phyloP scores from a whole-genome alignment of 2,888 invertebrate species.

The Bhutanitis thaidina region DNA sequence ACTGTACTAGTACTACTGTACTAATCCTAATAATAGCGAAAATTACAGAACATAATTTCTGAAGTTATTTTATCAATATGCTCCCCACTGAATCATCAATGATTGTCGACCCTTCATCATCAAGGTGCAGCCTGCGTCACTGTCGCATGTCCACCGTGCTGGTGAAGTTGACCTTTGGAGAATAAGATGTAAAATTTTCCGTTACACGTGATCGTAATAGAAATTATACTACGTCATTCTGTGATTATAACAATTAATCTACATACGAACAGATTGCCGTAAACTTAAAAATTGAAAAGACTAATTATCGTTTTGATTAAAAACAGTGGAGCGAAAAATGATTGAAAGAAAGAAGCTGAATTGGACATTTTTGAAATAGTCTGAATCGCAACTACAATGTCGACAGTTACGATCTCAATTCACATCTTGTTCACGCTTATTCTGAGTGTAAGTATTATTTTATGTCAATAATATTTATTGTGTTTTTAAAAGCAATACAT shows the following conservation, averaged over 20 bases:
- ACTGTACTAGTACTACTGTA: too few species aligned
- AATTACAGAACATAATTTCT: too few species aligned
- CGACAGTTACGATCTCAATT: background rate
- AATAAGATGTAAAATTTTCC: too few species aligned
- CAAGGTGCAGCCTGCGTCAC: too few species aligned
- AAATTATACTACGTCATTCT: background rate
- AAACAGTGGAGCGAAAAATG: conserved; percentile 1
- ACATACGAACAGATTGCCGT: background rate
- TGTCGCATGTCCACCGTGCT: too few species aligned
- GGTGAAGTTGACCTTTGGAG: too few species aligned
- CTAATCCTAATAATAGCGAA: too few species aligned
- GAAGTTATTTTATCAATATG: too few species aligned
- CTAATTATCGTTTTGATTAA: conserved; percentile 11
- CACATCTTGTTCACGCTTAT: background rate
- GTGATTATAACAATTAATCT: background rate
- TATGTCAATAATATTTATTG: background rate
- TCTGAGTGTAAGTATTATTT: conserved; percentile 7
- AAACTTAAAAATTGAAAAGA: background rate
- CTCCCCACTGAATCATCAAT: too few species aligned
- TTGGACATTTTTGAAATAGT: background rate
- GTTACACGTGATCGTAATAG: too few species aligned
- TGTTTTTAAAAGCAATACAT: background rate
- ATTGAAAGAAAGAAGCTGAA: background rate
- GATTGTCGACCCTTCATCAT: too few species aligned
- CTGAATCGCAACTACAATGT: conserved; percentile 2